Evolutionary conservation across 1,140 invertebrate species (phyloP).

Genomic region (Varroa destructor): DNA sequence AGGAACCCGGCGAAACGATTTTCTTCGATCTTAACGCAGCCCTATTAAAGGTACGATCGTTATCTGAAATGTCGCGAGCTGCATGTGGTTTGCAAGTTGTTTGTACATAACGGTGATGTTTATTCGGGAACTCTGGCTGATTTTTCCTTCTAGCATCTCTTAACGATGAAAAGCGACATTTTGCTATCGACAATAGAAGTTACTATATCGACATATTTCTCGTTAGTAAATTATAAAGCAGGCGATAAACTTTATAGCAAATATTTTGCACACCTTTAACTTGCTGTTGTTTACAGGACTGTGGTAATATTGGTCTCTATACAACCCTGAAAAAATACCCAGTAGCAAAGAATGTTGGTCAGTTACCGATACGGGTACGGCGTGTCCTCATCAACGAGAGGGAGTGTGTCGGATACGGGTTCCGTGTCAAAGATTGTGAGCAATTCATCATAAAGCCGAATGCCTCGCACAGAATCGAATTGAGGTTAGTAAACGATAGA

Average conservation of each 20-base stretch:
- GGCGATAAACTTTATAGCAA: too few species aligned
- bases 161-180: not conserved
- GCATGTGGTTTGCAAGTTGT: too few species aligned
- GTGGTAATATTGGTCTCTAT: slow-evolving; percentile 6
- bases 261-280: too few species aligned
- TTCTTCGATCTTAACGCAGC: slow-evolving; percentile 21
- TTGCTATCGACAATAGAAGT: too few species aligned
- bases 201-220: too few species aligned
- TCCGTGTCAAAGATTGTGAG: slow-evolving; percentile 23
- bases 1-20: slow-evolving; percentile 19
- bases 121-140: too few species aligned
- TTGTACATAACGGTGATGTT: too few species aligned
- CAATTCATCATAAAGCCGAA: slow-evolving; percentile 19
- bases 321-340: slow-evolving; percentile 20
- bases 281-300: not conserved
- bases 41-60: not conserved
- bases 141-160: not conserved
- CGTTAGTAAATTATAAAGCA: too few species aligned
- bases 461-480: slow-evolving; percentile 19
- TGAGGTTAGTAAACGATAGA: not conserved
- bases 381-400: slow-evolving; percentile 8
- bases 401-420: slow-evolving; percentile 6
- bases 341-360: slow-evolving; percentile 18
- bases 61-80: too few species aligned
- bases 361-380: slow-evolving; percentile 2